Percentiles rank a stretch among this genome's conserved stretches.
Conservation (phyloP, 2,888 invertebrate species). For the Octonoba sinensis region DNA sequence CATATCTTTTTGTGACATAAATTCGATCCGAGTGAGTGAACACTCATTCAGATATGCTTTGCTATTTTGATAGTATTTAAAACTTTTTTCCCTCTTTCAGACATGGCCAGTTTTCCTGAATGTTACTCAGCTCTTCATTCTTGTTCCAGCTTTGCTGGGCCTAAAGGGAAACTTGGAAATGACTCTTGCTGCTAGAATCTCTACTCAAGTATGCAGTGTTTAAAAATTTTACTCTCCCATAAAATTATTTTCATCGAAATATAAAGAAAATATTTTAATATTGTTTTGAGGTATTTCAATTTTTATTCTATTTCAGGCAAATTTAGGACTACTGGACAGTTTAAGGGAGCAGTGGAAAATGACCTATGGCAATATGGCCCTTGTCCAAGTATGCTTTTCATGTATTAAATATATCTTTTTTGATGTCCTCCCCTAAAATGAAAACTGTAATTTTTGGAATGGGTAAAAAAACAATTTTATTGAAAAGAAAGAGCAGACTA, state of each 20-base stretch:
- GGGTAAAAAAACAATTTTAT: too few species aligned
- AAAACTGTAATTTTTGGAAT: too few species aligned
- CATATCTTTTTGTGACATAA: too few species aligned
- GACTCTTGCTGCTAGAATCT: constrained; percentile 74
- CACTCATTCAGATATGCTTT: too few species aligned
- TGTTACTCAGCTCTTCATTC: constrained; percentile 64
- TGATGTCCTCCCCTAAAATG: too few species aligned
- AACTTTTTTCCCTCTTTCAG: constrained; percentile 60
- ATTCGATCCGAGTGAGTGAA: too few species aligned
- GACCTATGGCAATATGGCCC: constrained; percentile 74
- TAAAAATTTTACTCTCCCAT: neutral
- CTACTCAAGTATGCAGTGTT: constrained; percentile 46
- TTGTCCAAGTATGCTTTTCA: constrained; percentile 72
- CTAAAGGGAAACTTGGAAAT: constrained; percentile 76
- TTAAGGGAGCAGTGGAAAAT: constrained; percentile 71
- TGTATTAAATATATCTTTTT: too few species aligned
- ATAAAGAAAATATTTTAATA: too few species aligned
- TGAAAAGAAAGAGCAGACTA: too few species aligned
- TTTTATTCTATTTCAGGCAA: constrained; percentile 70
- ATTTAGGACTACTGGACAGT: constrained; percentile 74
- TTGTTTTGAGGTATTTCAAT: neutral
- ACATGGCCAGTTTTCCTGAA: constrained; percentile 71
- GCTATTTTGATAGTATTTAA: too few species aligned
- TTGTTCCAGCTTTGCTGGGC: constrained; percentile 72
- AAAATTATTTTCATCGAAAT: neutral